phyloP scores from a whole-genome alignment of 2,888 invertebrate species.

The Agrotis exclamationis region DNA sequence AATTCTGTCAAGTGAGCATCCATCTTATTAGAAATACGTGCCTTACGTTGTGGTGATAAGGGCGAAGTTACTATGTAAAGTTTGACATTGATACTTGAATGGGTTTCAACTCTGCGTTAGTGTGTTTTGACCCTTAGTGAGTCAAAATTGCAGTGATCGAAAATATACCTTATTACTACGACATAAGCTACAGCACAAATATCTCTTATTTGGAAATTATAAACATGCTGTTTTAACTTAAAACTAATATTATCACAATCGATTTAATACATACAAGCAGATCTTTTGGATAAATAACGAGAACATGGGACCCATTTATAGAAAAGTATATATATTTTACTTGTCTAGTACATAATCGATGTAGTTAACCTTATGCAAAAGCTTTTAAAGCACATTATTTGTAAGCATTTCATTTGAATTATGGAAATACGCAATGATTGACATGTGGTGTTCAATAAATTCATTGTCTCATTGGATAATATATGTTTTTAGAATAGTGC shows the following conservation, averaged over 20 bases:
- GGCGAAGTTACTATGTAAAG: too few species aligned
- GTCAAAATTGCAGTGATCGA: neutral
- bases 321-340: neutral
- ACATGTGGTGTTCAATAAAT: neutral
- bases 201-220: neutral
- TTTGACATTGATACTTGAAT: too few species aligned
- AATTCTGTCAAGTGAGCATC: too few species aligned
- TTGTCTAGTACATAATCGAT: neutral
- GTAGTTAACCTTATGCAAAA: neutral
- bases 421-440: too few species aligned
- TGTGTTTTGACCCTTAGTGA: too few species aligned
- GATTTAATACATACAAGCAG: slow-evolving; percentile 58
- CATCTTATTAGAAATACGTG: too few species aligned
- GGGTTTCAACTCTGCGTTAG: too few species aligned
- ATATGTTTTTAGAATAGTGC: too few species aligned
- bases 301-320: slow-evolving; percentile 20
- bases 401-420: neutral
- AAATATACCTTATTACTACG: neutral
- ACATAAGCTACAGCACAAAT: neutral
- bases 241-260: slow-evolving; percentile 65
- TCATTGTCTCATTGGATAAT: neutral
- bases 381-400: neutral
- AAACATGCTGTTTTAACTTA: slow-evolving; percentile 43
- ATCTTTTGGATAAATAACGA: slow-evolving; percentile 47
- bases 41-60: too few species aligned